phyloP scores from a whole-genome alignment of 2,113 vertebrate species.

The Pluvialis apricaria region DNA sequence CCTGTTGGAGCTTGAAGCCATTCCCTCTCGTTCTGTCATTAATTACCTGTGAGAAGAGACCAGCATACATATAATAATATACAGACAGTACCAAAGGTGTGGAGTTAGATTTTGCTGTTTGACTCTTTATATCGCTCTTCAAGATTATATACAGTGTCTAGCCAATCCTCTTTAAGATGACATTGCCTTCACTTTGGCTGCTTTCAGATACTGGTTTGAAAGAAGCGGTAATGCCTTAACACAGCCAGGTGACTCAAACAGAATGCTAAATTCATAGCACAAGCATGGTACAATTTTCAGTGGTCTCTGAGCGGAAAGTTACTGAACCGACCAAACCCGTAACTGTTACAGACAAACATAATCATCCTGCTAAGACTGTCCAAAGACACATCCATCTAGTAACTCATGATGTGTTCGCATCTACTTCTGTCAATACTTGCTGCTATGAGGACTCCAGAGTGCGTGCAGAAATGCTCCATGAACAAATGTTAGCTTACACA shows the following conservation, averaged over 20 bases:
- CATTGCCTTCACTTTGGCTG: neutral
- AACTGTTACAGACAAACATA: conserved; percentile 5
- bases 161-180: neutral
- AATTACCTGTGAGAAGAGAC: too few species aligned
- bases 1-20: too few species aligned
- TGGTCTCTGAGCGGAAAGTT: conserved; percentile 36
- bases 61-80: neutral
- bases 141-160: neutral
- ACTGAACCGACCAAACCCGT: neutral
- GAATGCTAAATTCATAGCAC: neutral
- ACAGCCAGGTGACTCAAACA: neutral
- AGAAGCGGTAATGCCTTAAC: neutral
- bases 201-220: neutral
- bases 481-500: neutral
- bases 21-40: too few species aligned
- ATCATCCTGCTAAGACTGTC: conserved; percentile 3
- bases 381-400: neutral
- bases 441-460: neutral
- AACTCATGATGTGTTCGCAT: neutral
- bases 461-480: neutral
- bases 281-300: neutral
- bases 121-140: neutral
- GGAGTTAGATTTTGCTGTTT: neutral
- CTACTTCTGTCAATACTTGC: neutral
- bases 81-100: fast-evolving